Conservation (phyloP, 2,888 invertebrate genomes). For the Coleophora flavipennella region DNA sequence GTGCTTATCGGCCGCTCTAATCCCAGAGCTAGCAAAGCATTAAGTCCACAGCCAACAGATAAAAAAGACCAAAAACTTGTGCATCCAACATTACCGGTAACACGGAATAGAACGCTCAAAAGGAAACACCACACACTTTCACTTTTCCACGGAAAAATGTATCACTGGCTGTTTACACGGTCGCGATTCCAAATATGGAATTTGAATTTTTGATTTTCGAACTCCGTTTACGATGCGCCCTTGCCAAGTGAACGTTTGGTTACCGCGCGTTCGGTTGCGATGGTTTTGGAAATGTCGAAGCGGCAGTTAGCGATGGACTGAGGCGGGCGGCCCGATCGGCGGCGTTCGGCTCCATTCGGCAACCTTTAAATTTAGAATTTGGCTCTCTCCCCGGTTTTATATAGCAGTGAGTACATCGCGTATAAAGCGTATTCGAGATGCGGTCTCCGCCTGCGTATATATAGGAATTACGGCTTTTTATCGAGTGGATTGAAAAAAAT, state of each 20-base stretch:
- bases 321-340: constrained; percentile 65
- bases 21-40: constrained; percentile 27
- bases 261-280: constrained; percentile 55
- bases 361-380: constrained; percentile 75
- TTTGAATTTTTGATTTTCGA: constrained; percentile 32
- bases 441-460: constrained; percentile 60
- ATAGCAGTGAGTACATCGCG: constrained; percentile 71
- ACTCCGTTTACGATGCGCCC: constrained; percentile 45
- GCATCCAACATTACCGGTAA: constrained; percentile 50
- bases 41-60: constrained; percentile 22
- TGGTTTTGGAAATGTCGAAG: constrained; percentile 54
- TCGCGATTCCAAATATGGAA: constrained; percentile 42
- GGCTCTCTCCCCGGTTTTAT: constrained; percentile 76
- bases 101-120: constrained; percentile 42
- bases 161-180: constrained; percentile 41
- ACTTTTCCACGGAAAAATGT: constrained; percentile 41
- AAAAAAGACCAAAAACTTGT: constrained; percentile 24
- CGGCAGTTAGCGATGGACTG: constrained; percentile 67
- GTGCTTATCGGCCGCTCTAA: constrained; percentile 32
- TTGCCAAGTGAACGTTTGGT: constrained; percentile 51
- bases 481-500: constrained; percentile 64
- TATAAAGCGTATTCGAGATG: constrained; percentile 70
- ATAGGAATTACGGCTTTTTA: constrained; percentile 69
- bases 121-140: constrained; percentile 57
- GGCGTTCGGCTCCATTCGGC: constrained; percentile 58